Conservation (phyloP, 2,888 invertebrate species). For the Ceratothoa steindachneri region DNA sequence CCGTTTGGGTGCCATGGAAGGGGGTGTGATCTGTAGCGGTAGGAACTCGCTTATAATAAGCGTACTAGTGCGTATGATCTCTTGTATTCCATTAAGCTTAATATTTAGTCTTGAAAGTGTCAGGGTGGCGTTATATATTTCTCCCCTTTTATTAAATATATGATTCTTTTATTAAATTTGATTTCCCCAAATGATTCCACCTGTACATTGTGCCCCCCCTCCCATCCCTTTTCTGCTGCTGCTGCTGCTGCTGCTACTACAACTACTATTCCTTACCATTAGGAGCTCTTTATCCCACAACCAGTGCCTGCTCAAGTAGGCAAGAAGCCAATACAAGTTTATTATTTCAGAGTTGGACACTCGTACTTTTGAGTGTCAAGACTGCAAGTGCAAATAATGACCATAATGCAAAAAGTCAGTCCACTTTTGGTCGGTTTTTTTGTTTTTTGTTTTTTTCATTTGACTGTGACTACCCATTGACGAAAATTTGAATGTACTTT, state of each 20-base stretch:
- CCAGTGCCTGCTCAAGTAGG: slow-evolving; percentile 10
- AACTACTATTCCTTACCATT: too few relatives aligned
- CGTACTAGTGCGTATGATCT: not conserved
- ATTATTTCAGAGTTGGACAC: too few relatives aligned
- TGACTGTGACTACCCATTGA: not conserved
- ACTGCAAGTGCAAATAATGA: slow-evolving; percentile 7
- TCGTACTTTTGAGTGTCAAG: too few relatives aligned
- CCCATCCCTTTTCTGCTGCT: too few relatives aligned
- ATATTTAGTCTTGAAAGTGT: not conserved
- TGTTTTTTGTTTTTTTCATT: too few relatives aligned
- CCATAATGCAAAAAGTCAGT: not conserved
- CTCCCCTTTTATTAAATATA: too few relatives aligned
- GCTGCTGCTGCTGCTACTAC: too few relatives aligned
- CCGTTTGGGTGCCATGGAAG: not conserved
- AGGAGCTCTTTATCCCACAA: not conserved
- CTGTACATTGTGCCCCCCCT: not conserved
- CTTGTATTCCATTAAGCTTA: not conserved
- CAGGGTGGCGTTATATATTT: not conserved
- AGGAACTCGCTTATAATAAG: not conserved
- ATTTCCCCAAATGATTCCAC: too few relatives aligned
- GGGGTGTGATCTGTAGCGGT: not conserved
- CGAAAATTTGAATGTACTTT: not conserved
- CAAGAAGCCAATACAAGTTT: not conserved
- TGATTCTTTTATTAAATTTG: too few relatives aligned
- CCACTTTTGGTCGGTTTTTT: not conserved